Evolutionary conservation across 2,888 invertebrate species (phyloP).

Genomic region (Orthonychiurus folsomi): DNA sequence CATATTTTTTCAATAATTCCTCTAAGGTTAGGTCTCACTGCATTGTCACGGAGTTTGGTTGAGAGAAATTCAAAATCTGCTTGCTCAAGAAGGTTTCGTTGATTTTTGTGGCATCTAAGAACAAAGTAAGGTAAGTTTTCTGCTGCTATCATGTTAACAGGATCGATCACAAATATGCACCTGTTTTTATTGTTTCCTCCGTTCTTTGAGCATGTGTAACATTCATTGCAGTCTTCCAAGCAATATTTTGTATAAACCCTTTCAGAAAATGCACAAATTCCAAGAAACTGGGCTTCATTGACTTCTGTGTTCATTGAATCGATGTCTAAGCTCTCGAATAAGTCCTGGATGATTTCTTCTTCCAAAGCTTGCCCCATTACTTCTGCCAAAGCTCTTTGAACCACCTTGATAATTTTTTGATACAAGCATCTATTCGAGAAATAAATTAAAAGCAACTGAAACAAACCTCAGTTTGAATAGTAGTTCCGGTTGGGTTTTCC

Average conservation of each 20-base stretch:
- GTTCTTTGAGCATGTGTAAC: slow-evolving; percentile 25
- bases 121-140: slow-evolving; percentile 11
- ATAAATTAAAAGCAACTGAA: no score
- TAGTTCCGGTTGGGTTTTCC: slow-evolving; percentile 36
- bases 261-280: slow-evolving; percentile 67
- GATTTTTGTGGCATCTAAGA: neutral
- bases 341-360: slow-evolving; percentile 42
- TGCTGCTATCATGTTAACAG: slow-evolving; percentile 12
- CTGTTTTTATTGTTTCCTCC: slow-evolving; percentile 16
- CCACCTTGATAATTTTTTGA: slow-evolving; percentile 45
- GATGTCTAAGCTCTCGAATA: slow-evolving; percentile 17
- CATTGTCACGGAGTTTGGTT: neutral
- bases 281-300: slow-evolving; percentile 50
- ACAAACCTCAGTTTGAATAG: no score
- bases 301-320: slow-evolving; percentile 47
- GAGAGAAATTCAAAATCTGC: neutral
- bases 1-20: neutral
- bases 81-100: neutral
- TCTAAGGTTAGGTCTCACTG: neutral
- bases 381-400: slow-evolving; percentile 52
- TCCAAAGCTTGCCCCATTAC: slow-evolving; percentile 58
- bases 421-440: no score
- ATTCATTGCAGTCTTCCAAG: slow-evolving; percentile 30
- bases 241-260: slow-evolving; percentile 46
- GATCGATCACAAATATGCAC: no score